phyloP scores from a whole-genome alignment of 64 coral and sea anemone genomes.

The Actinia equina region DNA sequence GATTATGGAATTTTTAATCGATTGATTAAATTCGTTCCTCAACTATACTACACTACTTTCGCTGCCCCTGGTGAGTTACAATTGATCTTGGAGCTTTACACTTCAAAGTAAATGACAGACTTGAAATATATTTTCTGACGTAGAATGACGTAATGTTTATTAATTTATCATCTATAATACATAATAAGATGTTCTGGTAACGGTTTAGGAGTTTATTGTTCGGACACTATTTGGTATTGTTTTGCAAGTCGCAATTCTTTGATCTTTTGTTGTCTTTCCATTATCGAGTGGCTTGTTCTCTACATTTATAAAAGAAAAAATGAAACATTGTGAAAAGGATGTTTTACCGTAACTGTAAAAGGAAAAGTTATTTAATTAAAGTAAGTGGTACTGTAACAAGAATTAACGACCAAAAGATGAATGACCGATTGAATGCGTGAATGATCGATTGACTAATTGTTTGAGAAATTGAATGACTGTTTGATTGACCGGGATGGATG shows the following conservation, averaged over 20 bases:
- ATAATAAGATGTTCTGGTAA: neutral
- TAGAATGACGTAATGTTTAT: neutral
- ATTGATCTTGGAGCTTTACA: neutral
- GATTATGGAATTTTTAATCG: neutral
- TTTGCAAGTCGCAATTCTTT: neutral
- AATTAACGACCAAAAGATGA: too few species aligned
- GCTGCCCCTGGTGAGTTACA: neutral
- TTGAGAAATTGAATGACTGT: too few species aligned
- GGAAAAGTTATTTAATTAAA: neutral
- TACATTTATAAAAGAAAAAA: neutral
- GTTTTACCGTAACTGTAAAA: too few species aligned
- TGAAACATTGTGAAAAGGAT: neutral
- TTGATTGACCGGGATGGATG: too few species aligned
- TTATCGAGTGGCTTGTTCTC: neutral
- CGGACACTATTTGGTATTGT: neutral
- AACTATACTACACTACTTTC: neutral
- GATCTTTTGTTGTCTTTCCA: constrained; percentile 6
- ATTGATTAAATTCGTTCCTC: neutral
- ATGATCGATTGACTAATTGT: too few species aligned
- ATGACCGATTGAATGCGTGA: too few species aligned
- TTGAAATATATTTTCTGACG: neutral
- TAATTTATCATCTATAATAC: neutral
- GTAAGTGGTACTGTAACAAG: neutral
- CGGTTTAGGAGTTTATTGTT: neutral
- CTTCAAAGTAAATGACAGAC: neutral